Base-by-base conservation (phyloP, 2,797 vertebrate species). In the Limnodromus scolopaceus region DNA sequence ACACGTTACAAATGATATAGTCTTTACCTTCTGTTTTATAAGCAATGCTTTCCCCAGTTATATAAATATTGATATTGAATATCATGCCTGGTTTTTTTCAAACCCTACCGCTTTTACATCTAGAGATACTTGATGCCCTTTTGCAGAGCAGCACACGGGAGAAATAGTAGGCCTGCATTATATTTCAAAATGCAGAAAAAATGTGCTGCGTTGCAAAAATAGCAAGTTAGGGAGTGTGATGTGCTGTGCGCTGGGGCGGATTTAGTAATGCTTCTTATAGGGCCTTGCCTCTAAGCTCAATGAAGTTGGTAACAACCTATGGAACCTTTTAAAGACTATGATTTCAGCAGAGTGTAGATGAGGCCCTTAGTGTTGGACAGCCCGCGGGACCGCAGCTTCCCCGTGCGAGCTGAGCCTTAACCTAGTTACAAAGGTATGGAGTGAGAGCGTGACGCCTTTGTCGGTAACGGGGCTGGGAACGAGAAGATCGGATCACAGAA, bases 381-480 rank as follows among this genome's bases (percentile, higher is more conserved):
- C 68, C 72, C 63, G 22, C 11, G 48, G 76, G 68, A 45, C 46
- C 45, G 46, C 70, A 86, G 32, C 58, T 72, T 86, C 53, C 55
- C 64, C 36, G 3, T 57, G 88, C 53, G 74, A 77, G 45, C 41
- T 82, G 49, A 43, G 91, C 64, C 75, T 77, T 83, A 84, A 84
- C 64, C 41, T 61, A 39, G 60, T 64, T 84, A 74, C 39, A 43
- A 53, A 79, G 32, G 23, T 15, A 45, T 32, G 12, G 55, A 82
- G 23, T 15, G 12, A 16, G 30, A 69, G n/a, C 43, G 49, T n/a
- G 61, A 85, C 3, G 3, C 39, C 9, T 66, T 71, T 49, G 45
- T 70, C 4, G 7, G 70, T 36, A 70, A 74, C 4, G 13, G 32
- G 70, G 13, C 32, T 51, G 51, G 48, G 39, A 88, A 63, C 0